phyloP scores from a whole-genome alignment of 1,140 invertebrate genomes.

The Helicorthomorpha holstii region DNA sequence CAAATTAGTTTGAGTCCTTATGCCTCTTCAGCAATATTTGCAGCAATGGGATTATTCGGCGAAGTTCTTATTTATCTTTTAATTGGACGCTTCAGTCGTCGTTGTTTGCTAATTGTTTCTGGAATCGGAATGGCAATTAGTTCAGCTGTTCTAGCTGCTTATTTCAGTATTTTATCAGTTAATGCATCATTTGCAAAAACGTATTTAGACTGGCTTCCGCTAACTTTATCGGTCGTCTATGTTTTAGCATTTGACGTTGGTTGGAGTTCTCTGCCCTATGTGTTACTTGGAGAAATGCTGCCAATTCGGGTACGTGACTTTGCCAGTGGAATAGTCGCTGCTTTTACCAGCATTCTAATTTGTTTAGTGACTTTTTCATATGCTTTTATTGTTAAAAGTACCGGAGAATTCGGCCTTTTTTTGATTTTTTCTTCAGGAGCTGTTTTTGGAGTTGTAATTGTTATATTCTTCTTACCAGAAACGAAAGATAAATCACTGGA shows the following conservation, averaged over 20 bases:
- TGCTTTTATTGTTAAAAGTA: background rate
- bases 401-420: constrained; percentile 19
- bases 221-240: constrained; percentile 30
- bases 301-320: constrained; percentile 53
- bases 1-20: constrained; percentile 28
- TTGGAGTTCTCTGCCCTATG: constrained; percentile 52
- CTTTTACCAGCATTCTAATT: constrained; percentile 55
- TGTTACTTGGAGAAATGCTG: constrained; percentile 66
- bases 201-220: constrained; percentile 30
- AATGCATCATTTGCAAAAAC: background rate
- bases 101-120: constrained; percentile 35
- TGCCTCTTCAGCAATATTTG: constrained; percentile 50
- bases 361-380: constrained; percentile 52
- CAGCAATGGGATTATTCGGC: constrained; percentile 50
- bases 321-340: constrained; percentile 54
- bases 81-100: constrained; percentile 35
- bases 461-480: constrained; percentile 36
- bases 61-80: constrained; percentile 40
- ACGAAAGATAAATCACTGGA: constrained; percentile 37
- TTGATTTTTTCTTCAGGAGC: constrained; percentile 24
- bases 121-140: constrained; percentile 18
- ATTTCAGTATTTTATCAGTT: constrained; percentile 23
- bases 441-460: constrained; percentile 28
- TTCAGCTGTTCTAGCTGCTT: constrained; percentile 17
- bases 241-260: constrained; percentile 42